A percentile compares a stretch with the other conserved stretches of the same genome.
Evolutionary conservation across 2,888 invertebrate genomes (phyloP).

Genomic region (Salticus scenicus): DNA sequence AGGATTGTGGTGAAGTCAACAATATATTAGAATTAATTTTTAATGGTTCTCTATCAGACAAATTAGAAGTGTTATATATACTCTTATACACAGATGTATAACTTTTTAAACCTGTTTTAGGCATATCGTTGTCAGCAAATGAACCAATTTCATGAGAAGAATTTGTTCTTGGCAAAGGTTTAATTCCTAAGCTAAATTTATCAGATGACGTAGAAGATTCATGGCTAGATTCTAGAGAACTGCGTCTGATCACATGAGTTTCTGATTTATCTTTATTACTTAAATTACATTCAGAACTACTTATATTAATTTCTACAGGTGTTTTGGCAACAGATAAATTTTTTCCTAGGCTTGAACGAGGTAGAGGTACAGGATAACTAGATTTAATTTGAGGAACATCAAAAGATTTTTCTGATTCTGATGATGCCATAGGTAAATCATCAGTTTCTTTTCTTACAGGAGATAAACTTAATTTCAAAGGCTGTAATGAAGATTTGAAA

Average conservation of each 20-base stretch:
- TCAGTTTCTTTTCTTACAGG: slow-evolving; percentile 29
- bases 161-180: background rate
- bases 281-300: slow-evolving; percentile 18
- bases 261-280: background rate
- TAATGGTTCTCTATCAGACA: too few species aligned
- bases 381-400: slow-evolving; percentile 43
- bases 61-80: background rate
- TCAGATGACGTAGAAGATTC: background rate
- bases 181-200: background rate
- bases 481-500: slow-evolving; percentile 44
- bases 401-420: slow-evolving; percentile 9
- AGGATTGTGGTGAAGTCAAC: too few species aligned
- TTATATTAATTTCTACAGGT: background rate
- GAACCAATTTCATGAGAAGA: background rate
- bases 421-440: background rate
- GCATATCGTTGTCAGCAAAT: background rate
- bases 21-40: too few species aligned
- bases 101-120: background rate
- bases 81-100: background rate
- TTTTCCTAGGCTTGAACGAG: slow-evolving; percentile 30
- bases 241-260: slow-evolving; percentile 29
- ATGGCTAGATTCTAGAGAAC: slow-evolving; percentile 23
- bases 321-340: background rate
- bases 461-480: slow-evolving; percentile 42
- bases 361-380: slow-evolving; percentile 37